Percentiles rank a stretch among this genome's conserved stretches.
These are phyloP conservation scores for Drosophila funebris DNA, from an alignment of 1,140 invertebrate species.

Conservation along the genomic window DNA sequence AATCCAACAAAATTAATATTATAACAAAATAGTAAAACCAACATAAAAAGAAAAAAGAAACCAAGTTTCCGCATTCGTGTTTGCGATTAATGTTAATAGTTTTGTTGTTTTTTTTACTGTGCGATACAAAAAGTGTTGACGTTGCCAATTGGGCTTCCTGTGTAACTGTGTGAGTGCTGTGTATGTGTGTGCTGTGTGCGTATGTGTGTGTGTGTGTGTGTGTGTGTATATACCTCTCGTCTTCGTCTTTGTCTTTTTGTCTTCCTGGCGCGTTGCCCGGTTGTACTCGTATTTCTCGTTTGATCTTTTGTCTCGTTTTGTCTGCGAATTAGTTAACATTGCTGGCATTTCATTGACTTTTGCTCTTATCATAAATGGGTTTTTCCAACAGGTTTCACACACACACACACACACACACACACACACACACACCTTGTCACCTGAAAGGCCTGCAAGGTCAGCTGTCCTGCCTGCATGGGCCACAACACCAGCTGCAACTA, in stretches of 20 bases:
- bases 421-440: not conserved
- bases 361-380: slow-evolving; percentile 55
- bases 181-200: too few relatives aligned
- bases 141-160: slow-evolving; percentile 45
- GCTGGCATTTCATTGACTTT: slow-evolving; percentile 64
- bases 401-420: not conserved
- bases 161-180: slow-evolving; percentile 3
- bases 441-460: slow-evolving; percentile 58
- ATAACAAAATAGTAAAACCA: not conserved
- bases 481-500: not conserved
- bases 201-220: slow-evolving; percentile 8
- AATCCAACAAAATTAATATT: not conserved
- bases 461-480: slow-evolving; percentile 47
- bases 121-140: slow-evolving; percentile 50
- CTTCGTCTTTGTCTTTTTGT: slow-evolving; percentile 18
- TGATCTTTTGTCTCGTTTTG: slow-evolving; percentile 27
- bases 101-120: slow-evolving; percentile 41
- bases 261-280: slow-evolving; percentile 32
- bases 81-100: slow-evolving; percentile 31
- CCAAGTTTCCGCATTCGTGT: slow-evolving; percentile 57
- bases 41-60: not conserved
- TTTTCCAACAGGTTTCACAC: slow-evolving; percentile 61
- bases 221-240: slow-evolving; percentile 6
- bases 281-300: slow-evolving; percentile 59
- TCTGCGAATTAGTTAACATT: slow-evolving; percentile 71